These are phyloP conservation scores for Pygoscelis adeliae DNA, from an alignment of 2,113 vertebrate species.

Conservation along the genomic window DNA sequence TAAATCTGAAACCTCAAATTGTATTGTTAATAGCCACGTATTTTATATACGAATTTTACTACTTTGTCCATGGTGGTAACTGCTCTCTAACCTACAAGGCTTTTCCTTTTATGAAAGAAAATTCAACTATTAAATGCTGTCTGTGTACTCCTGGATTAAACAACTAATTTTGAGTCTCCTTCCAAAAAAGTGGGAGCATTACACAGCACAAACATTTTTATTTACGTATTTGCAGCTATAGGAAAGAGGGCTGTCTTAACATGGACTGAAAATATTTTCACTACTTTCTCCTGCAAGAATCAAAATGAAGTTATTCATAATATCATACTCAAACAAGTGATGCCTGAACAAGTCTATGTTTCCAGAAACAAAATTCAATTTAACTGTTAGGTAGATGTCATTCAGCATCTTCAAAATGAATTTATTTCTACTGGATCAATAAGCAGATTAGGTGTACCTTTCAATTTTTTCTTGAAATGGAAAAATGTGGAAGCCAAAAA, in stretches of 20 bases:
- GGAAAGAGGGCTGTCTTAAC: background rate
- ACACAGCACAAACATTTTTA: background rate
- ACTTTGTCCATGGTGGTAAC: background rate
- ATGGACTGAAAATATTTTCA: constrained; percentile 31
- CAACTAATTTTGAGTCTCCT: background rate
- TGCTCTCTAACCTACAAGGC: background rate
- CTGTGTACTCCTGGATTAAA: background rate
- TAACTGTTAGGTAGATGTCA: constrained; percentile 48
- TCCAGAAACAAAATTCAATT: constrained; percentile 26
- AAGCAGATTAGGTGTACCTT: background rate
- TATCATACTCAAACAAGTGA: constrained; percentile 35
- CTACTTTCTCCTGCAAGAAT: background rate
- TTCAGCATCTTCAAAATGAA: constrained; percentile 45
- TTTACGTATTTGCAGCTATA: background rate
- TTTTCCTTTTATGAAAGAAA: constrained; percentile 26
- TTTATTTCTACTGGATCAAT: constrained; percentile 33
- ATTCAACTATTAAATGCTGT: background rate
- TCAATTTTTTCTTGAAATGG: background rate
- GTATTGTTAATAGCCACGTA: background rate
- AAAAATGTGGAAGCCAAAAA: background rate
- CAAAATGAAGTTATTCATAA: constrained; percentile 39
- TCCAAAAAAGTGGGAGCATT: background rate
- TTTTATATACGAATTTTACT: background rate
- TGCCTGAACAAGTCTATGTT: constrained; percentile 12
- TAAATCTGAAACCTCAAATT: constrained; percentile 9